Evolutionary conservation across 37 sponge, comb jelly and placozoan genomes (phyloP), one percentile per base, ranked within the genome.

Genomic region (Petrosia ficiformis): DNA sequence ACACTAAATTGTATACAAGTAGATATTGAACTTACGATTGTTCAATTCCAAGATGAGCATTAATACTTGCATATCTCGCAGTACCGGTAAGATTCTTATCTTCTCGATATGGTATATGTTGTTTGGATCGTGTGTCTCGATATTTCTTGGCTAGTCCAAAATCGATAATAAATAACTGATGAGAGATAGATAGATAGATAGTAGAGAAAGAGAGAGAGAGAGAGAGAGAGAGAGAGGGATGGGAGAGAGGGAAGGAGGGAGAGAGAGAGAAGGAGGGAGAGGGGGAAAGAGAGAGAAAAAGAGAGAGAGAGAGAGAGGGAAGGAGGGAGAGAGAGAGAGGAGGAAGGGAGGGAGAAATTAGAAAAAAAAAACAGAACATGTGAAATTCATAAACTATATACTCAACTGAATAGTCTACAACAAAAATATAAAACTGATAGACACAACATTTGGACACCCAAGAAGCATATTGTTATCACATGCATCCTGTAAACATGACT

Each of bases 61-160:
- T 98, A 76, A 98, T 96, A 59, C 94, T 93, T 66, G 99, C 99
- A 68, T 98, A 98, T 83, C 99, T 67, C 4, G 99, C 99, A 16
- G 99, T 98, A 21, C 99, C 99, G 21, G 99, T 98, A 61, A 98
- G 82, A 80, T 98, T 98, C 87, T 98, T 98, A 70, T 95, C 99
- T 75, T 98, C 99, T 73, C 96, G 39, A 67, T 98, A 98, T 2
- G 93, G 89, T 5, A 98, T 98, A 84, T 98, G 99, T 41, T 81
- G 86, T 25, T 95, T 89, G 1, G 98, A 85, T 16, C 99, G 81
- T 22, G 90, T 90, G 79, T 98, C 99, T 29, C 99, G 70, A 65
- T 98, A 98, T 65, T 98, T 98, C 91, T 98, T 98, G 44, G 99
- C 99, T 78, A 98, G 68, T 24, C 99, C 99, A 72, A 93, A 98